phyloP scores from a whole-genome alignment of 35 echinoderm and acorn worm genomes.

The Ptychodera flava region DNA sequence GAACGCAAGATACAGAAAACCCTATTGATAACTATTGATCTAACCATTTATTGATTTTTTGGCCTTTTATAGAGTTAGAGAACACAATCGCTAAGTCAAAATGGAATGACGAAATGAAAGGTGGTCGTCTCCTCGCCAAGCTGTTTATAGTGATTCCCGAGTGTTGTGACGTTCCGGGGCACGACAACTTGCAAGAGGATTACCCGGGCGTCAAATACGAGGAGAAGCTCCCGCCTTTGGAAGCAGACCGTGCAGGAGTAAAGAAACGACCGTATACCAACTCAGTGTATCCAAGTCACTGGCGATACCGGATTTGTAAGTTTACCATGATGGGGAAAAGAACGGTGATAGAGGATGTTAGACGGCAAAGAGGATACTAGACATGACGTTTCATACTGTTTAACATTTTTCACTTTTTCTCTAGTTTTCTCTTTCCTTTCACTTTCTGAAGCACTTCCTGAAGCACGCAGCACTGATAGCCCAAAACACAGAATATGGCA shows the following conservation, averaged over 20 bases:
- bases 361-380: too few species aligned
- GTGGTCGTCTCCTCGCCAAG: neutral
- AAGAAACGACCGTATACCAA: neutral
- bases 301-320: neutral
- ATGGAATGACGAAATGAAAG: neutral
- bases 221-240: neutral
- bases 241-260: neutral
- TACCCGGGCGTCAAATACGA: neutral
- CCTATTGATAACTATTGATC: too few species aligned
- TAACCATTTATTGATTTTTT: neutral
- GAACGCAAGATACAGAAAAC: too few species aligned
- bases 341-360: too few species aligned
- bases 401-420: too few species aligned
- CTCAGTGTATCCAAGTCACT: neutral
- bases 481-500: too few species aligned
- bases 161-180: neutral
- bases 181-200: neutral
- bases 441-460: too few species aligned
- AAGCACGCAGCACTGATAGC: too few species aligned
- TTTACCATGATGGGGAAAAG: too few species aligned
- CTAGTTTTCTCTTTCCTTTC: too few species aligned
- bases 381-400: too few species aligned
- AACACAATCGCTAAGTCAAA: neutral
- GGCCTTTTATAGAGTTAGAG: neutral
- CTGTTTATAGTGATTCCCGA: neutral